phyloP scores from a whole-genome alignment of 2,113 vertebrate species.

The Strix uralensis region DNA sequence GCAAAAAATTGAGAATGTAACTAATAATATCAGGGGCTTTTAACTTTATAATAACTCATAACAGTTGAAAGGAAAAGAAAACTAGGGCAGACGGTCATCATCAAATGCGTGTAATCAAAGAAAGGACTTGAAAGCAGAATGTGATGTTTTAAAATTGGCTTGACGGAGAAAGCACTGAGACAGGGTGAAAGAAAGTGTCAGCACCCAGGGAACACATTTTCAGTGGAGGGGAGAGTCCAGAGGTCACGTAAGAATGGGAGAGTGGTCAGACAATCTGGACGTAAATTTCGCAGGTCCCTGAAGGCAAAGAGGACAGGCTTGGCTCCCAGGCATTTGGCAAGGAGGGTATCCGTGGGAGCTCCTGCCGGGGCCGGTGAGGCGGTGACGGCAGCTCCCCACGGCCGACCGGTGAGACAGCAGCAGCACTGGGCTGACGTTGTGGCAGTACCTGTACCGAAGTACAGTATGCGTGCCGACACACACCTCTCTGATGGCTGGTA shows the following conservation, averaged over 20 bases:
- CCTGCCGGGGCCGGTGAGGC: no score
- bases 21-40: background rate
- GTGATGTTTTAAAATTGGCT: background rate
- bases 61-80: background rate
- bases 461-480: rapidly evolving
- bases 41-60: background rate
- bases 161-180: background rate
- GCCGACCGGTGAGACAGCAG: no score
- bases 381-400: no score
- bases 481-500: rapidly evolving
- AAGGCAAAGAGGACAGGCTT: no score
- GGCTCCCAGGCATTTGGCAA: background rate
- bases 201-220: background rate
- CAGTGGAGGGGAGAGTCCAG: background rate
- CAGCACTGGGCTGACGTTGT: no score
- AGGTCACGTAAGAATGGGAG: background rate
- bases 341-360: background rate
- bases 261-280: background rate
- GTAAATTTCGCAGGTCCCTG: background rate
- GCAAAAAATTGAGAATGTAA: background rate
- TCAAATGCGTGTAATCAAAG: background rate
- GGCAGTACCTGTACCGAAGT: rapidly evolving
- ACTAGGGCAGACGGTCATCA: background rate
- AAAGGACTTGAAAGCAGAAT: background rate
- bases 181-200: background rate